These are phyloP conservation scores for Nibea coibor DNA, from an alignment of 2,113 vertebrate species.

Conservation along the genomic window DNA sequence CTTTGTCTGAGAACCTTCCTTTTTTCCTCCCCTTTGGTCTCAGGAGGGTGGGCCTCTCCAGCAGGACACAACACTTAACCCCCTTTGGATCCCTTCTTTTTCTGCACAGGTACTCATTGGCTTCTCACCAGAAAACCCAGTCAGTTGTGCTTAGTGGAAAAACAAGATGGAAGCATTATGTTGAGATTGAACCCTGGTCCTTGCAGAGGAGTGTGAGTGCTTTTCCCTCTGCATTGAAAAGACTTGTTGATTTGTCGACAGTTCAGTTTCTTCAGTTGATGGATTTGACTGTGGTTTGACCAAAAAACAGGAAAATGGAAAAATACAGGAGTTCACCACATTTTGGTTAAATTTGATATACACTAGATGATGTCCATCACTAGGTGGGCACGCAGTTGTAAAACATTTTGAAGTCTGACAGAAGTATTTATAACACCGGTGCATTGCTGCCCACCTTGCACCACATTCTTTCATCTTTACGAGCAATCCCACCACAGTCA, in stretches of 20 bases:
- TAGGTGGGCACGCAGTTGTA: background rate
- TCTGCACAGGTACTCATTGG: background rate
- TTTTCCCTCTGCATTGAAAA: constrained; percentile 18
- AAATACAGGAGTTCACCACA: constrained; percentile 30
- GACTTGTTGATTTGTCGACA: constrained; percentile 31
- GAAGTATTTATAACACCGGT: background rate
- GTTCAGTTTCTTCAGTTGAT: constrained; percentile 23
- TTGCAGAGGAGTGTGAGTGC: background rate
- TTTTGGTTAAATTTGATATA: constrained; percentile 11
- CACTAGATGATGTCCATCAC: background rate
- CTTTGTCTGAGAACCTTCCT: background rate
- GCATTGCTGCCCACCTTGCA: background rate
- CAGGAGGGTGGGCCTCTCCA: background rate
- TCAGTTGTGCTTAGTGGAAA: background rate
- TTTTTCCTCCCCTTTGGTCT: background rate
- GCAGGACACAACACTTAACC: background rate
- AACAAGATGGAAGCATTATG: constrained; percentile 15
- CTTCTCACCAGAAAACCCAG: constrained; percentile 2
- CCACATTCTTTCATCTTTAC: constrained; percentile 51
- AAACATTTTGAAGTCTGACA: constrained; percentile 1
- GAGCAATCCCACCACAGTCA: constrained; percentile 44
- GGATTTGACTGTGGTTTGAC: constrained; percentile 20
- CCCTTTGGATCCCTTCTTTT: background rate
- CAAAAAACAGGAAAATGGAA: constrained; percentile 6
- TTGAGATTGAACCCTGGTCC: background rate